These are phyloP conservation scores for Leptinotarsa tumamoca DNA, from an alignment of 2,888 invertebrate species.

Conservation along the genomic window DNA sequence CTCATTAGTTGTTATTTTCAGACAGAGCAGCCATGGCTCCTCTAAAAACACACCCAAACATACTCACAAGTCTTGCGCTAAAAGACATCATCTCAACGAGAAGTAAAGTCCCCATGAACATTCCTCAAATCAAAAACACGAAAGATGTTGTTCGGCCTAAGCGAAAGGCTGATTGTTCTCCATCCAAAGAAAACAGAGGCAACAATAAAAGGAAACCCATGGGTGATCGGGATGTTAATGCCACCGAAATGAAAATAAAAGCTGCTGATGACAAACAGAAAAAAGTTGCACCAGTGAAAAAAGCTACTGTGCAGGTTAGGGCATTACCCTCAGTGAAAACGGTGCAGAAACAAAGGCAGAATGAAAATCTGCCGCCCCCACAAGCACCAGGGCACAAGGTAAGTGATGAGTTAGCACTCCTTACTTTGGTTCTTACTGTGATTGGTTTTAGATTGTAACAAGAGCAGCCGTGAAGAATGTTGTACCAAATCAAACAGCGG, in stretches of 20 bases:
- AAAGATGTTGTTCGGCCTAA: conserved; percentile 71
- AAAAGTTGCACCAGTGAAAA: conserved; percentile 63
- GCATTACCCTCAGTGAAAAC: conserved; percentile 61
- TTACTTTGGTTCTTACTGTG: not conserved
- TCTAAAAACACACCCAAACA: conserved; percentile 64
- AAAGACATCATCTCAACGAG: conserved; percentile 68
- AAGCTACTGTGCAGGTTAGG: conserved; percentile 66
- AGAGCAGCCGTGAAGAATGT: conserved; percentile 58
- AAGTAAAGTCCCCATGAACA: conserved; percentile 63
- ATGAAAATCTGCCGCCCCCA: conserved; percentile 62
- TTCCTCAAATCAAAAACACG: conserved; percentile 41
- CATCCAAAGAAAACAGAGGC: conserved; percentile 78
- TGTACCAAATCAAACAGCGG: conserved; percentile 60
- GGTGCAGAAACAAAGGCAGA: conserved; percentile 62
- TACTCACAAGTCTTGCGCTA: conserved; percentile 58
- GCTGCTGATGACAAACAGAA: conserved; percentile 53
- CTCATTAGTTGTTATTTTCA: not conserved
- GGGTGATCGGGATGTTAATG: conserved; percentile 82
- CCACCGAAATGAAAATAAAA: conserved; percentile 45
- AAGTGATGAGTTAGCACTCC: not conserved
- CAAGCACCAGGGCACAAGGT: conserved; percentile 58
- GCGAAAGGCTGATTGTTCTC: conserved; percentile 85
- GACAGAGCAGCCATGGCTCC: conserved; percentile 71
- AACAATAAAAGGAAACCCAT: conserved; percentile 83
- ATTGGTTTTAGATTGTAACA: conserved; percentile 55